A percentile compares a stretch with the other conserved stretches of the same genome.
Conservation (phyloP, 2,888 invertebrate species). For the Pristionchus entomophagus region DNA sequence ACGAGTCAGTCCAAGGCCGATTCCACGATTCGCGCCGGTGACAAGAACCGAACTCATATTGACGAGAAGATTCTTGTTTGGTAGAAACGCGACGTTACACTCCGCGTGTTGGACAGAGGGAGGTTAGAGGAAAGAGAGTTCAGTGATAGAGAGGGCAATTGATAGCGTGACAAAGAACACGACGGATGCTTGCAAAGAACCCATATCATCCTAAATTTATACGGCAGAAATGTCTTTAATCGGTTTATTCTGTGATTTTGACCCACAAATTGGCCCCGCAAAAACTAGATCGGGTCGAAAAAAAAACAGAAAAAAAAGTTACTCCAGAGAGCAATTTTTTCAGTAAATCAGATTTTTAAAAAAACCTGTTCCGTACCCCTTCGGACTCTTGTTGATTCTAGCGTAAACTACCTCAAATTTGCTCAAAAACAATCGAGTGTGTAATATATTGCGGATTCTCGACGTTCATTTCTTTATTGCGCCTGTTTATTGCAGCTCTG, state of each 20-base stretch:
- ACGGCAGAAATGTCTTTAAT: not conserved
- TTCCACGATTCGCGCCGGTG: constrained; percentile 17
- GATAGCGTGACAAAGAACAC: not conserved
- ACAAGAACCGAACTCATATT: not conserved
- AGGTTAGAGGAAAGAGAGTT: not conserved
- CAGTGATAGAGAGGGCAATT: not conserved
- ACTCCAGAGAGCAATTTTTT: not conserved
- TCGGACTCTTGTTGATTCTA: not conserved
- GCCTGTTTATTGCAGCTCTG: not conserved
- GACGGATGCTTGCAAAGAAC: not conserved
- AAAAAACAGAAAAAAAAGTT: too few relatives aligned
- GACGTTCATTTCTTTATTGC: not conserved
- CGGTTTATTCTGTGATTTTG: not conserved
- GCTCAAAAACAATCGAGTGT: not conserved
- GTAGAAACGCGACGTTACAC: too few relatives aligned
- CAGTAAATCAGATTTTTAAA: not conserved
- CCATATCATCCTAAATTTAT: not conserved
- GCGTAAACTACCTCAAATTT: too few relatives aligned
- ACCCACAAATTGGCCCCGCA: too few relatives aligned
- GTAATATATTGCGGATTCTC: not conserved
- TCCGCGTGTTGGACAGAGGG: too few relatives aligned
- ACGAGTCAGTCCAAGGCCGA: not conserved
- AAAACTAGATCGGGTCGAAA: too few relatives aligned
- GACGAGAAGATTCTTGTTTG: not conserved
- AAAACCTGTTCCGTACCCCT: not conserved